Evolutionary conservation across 1,140 invertebrate species (phyloP).

Genomic region (Teleogryllus occipitalis): DNA sequence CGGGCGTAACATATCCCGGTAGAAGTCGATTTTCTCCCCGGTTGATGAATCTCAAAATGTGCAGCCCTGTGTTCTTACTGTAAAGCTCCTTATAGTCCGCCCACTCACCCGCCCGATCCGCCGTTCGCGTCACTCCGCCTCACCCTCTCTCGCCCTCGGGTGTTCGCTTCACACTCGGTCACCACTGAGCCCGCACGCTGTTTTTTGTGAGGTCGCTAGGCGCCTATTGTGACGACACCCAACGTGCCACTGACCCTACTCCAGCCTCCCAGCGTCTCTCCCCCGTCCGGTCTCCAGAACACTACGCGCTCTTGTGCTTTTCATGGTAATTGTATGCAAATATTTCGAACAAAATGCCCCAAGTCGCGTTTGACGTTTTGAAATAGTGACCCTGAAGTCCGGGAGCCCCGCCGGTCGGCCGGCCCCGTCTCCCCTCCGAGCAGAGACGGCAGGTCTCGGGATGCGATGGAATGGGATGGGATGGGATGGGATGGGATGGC

Average conservation of each 20-base stretch:
- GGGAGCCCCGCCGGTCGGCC: too few relatives aligned
- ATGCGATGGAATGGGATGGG: background rate
- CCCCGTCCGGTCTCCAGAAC: background rate
- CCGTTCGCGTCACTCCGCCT: background rate
- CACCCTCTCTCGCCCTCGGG: background rate
- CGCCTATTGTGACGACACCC: background rate
- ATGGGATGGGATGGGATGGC: background rate
- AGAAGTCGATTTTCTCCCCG: too few relatives aligned
- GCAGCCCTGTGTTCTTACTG: too few relatives aligned
- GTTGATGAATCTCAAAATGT: too few relatives aligned
- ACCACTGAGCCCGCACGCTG: background rate
- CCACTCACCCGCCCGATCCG: too few relatives aligned
- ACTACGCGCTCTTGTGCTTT: background rate
- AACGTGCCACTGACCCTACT: background rate
- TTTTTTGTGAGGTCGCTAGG: background rate
- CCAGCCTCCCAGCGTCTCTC: too few relatives aligned
- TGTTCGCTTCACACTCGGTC: background rate
- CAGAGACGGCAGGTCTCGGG: background rate
- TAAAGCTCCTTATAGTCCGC: too few relatives aligned
- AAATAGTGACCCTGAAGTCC: background rate
- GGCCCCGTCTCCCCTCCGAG: background rate
- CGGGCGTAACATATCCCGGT: too few relatives aligned
- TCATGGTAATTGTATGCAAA: conserved; percentile 5
- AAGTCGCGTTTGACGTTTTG: background rate
- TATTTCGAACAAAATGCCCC: background rate